phyloP scores from a whole-genome alignment of 2,113 vertebrate genomes.

The Prionailurus viverrinus region DNA sequence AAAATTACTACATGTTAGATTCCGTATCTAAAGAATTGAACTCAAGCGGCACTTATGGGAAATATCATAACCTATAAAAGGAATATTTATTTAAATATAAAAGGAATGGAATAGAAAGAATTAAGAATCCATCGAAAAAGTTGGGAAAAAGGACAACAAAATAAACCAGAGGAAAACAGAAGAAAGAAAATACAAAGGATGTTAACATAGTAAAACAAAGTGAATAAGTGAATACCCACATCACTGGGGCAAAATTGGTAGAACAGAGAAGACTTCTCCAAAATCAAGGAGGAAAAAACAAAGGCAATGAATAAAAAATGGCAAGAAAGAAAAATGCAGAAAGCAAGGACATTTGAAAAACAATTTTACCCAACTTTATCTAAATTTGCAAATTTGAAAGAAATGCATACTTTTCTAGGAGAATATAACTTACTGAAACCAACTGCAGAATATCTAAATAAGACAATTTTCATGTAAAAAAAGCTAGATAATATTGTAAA shows the following conservation, averaged over 20 bases:
- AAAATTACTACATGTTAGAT: background rate
- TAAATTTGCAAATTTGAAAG: background rate
- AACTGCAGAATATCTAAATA: background rate
- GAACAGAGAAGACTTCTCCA: background rate
- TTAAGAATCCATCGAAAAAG: background rate
- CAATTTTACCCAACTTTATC: background rate
- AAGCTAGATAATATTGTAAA: background rate
- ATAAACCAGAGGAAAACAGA: background rate
- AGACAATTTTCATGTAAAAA: background rate
- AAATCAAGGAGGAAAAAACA: background rate
- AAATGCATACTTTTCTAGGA: background rate
- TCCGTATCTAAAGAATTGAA: constrained; percentile 4
- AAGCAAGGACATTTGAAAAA: background rate
- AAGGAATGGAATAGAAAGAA: background rate
- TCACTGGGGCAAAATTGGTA: background rate
- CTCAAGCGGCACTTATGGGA: background rate
- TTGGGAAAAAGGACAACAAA: background rate
- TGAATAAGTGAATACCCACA: background rate
- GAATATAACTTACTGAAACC: background rate
- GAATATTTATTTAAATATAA: background rate
- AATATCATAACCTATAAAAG: background rate
- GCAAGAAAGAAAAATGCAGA: background rate
- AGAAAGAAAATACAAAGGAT: background rate
- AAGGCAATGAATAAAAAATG: background rate
- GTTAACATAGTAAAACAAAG: background rate